Percentiles rank a stretch among this genome's conserved stretches.
Evolutionary conservation across 1,140 invertebrate species (phyloP).

Genomic region (Drosophila ananassae): DNA sequence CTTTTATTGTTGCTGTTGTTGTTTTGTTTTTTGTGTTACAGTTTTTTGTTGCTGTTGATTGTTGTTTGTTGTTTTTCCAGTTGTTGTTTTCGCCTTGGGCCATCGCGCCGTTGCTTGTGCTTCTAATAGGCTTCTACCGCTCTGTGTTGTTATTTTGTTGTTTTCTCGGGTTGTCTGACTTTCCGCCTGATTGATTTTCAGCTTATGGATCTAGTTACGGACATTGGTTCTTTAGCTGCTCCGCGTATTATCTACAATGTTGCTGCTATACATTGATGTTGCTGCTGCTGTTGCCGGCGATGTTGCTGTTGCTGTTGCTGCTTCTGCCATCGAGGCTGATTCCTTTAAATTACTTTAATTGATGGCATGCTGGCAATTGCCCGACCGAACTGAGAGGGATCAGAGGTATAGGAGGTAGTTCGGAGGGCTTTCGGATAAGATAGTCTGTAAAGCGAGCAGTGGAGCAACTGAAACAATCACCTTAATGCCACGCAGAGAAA

Average conservation of each 20-base stretch:
- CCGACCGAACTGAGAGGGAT: background rate
- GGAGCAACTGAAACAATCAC: slow-evolving; percentile 10
- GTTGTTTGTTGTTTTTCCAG: slow-evolving; percentile 19
- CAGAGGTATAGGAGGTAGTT: slow-evolving; percentile 8
- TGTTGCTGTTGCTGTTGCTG: slow-evolving; percentile 20
- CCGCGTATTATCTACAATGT: slow-evolving; percentile 54
- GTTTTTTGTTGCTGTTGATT: slow-evolving; percentile 11
- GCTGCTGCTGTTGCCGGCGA: slow-evolving; percentile 4
- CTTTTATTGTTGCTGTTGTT: slow-evolving; percentile 6
- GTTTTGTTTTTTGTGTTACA: slow-evolving; percentile 10
- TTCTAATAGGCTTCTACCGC: slow-evolving; percentile 61
- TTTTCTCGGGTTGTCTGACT: slow-evolving; percentile 46
- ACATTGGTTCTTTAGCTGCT: slow-evolving; percentile 43
- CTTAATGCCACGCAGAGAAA: background rate
- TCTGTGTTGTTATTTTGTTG: slow-evolving; percentile 24
- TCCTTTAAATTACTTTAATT: slow-evolving; percentile 82
- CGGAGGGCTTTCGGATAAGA: slow-evolving; percentile 19
- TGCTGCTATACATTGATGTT: slow-evolving; percentile 8
- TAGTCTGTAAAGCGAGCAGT: slow-evolving; percentile 5
- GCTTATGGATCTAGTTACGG: slow-evolving; percentile 75
- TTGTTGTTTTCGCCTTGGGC: slow-evolving; percentile 36
- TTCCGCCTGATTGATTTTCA: slow-evolving; percentile 77
- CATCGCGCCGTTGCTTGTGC: slow-evolving; percentile 36
- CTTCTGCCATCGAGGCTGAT: slow-evolving; percentile 43
- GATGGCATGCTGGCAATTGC: slow-evolving; percentile 65